These are phyloP conservation scores for Panthera uncia DNA, from an alignment of 2,113 vertebrate species.

Conservation along the genomic window DNA sequence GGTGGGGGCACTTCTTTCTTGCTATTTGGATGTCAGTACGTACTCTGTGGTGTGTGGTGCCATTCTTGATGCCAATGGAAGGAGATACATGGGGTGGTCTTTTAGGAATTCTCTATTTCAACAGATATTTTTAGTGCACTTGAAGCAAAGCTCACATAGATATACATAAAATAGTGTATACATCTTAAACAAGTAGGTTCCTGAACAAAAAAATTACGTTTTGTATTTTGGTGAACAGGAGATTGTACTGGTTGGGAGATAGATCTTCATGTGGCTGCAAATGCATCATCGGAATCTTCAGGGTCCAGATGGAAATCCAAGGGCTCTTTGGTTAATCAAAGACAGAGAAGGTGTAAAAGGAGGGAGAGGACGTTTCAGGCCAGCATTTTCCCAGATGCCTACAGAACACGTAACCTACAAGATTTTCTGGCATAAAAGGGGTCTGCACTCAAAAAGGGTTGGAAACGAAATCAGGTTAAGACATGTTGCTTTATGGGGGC, in stretches of 20 bases:
- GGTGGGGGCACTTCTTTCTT: neutral
- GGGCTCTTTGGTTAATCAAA: neutral
- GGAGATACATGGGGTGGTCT: neutral
- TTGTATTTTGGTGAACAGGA: conserved; percentile 3
- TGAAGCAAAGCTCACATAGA: neutral
- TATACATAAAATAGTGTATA: neutral
- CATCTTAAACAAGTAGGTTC: neutral
- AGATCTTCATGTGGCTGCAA: neutral
- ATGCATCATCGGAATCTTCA: neutral
- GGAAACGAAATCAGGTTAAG: neutral
- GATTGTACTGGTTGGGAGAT: neutral
- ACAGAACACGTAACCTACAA: neutral
- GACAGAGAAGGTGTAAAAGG: neutral
- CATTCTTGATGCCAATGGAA: neutral
- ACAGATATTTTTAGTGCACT: neutral
- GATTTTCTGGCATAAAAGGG: neutral
- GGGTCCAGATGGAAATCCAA: neutral
- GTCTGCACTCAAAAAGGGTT: neutral
- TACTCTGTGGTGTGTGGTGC: neutral
- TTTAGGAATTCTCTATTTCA: neutral
- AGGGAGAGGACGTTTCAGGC: neutral
- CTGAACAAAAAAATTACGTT: neutral
- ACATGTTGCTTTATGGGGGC: neutral
- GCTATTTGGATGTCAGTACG: neutral
- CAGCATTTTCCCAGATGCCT: neutral